These are phyloP conservation scores for Cossypha caffra DNA, from an alignment of 2,797 vertebrate species.

Conservation along the genomic window DNA sequence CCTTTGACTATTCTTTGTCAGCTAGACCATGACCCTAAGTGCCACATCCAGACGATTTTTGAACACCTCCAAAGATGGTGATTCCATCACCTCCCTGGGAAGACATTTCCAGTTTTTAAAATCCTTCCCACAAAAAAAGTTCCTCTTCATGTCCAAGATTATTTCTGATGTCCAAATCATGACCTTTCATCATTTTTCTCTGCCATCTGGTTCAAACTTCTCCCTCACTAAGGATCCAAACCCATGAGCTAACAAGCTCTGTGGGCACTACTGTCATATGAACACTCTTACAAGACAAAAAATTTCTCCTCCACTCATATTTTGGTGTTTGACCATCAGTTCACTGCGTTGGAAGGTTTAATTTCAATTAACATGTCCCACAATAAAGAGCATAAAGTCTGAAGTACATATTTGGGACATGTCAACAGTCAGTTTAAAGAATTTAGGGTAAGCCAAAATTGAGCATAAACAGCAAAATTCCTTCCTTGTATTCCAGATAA, in stretches of 20 bases:
- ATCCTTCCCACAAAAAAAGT: background rate
- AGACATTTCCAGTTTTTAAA: background rate
- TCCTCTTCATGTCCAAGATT: background rate
- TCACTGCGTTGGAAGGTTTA: background rate
- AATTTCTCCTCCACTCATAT: background rate
- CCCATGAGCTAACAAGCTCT: background rate
- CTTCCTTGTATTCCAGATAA: background rate
- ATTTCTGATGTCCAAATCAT: background rate
- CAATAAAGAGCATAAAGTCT: background rate
- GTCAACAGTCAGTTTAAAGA: background rate
- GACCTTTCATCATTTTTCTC: background rate
- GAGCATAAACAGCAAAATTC: background rate
- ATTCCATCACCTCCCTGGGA: background rate
- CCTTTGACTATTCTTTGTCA: background rate
- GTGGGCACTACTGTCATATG: background rate
- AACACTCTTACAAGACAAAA: background rate
- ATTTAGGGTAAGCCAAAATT: background rate
- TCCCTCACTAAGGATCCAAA: background rate
- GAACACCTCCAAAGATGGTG: background rate
- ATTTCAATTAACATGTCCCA: background rate
- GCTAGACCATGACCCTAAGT: background rate
- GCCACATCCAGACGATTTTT: background rate
- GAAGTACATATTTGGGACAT: background rate
- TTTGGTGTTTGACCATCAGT: background rate
- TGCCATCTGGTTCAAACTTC: background rate